phyloP scores from a whole-genome alignment of 2,888 invertebrate species.

The Margaritifera margaritifera region DNA sequence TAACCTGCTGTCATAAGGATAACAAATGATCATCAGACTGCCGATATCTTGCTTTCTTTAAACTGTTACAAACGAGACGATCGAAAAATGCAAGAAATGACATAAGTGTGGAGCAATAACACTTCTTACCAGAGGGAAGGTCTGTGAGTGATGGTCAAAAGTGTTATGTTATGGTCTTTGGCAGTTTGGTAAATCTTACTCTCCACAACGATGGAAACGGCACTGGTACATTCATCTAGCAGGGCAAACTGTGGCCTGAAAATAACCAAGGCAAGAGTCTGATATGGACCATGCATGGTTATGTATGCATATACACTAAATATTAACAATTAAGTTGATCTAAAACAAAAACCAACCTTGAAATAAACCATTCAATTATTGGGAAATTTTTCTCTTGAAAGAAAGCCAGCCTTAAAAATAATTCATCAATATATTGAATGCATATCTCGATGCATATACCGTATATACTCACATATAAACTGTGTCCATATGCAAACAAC shows the following conservation, averaged over 20 bases:
- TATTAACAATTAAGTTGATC: not conserved
- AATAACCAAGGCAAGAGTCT: slow-evolving; percentile 1
- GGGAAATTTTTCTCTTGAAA: no score
- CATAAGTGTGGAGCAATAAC: not conserved
- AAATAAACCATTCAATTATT: no score
- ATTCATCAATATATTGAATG: no score
- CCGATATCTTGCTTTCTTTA: no score
- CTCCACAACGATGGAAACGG: slow-evolving; percentile 75
- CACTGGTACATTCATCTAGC: slow-evolving; percentile 75
- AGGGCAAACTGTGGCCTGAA: slow-evolving; percentile 74
- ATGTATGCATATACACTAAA: not conserved
- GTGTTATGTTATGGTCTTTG: slow-evolving; percentile 91
- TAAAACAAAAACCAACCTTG: not conserved
- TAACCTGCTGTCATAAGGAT: no score
- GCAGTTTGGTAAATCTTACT: slow-evolving; percentile 77
- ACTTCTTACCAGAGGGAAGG: slow-evolving; percentile 87
- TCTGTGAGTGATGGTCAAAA: slow-evolving; percentile 96
- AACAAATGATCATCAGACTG: no score
- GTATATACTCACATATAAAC: no score
- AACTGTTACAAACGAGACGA: no score
- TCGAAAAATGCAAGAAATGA: not conserved
- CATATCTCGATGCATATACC: no score
- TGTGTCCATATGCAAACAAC: no score
- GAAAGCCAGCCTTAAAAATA: no score
- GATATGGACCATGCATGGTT: not conserved